Base-by-base conservation (phyloP, 1,140 invertebrate genomes). In the Rhagoletis zephyria region DNA sequence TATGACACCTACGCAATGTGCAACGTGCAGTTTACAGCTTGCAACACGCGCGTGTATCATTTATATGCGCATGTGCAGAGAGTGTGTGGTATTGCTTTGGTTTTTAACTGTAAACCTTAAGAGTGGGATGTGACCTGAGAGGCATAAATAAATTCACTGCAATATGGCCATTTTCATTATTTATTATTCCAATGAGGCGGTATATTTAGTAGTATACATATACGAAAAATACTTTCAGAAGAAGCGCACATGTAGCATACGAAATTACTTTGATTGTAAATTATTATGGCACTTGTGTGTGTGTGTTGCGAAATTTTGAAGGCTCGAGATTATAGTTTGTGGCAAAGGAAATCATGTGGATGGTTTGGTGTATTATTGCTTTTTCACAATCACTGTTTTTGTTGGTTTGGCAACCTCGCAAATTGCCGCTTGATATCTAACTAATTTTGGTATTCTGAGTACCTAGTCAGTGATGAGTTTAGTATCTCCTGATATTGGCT, bases 1-100 rank as follows among this genome's bases (percentile, higher is more conserved):
- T 81, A 56, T 81, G 74, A 81, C 74, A 81, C 74, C 74, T 81
- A 81, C 74, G 74, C 74, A 81, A 56, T 56, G 74, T 48, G 48
- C 48, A 81, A 81, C 74, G 45, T 81, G 74, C 74, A 81, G 74
- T 48, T 12, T 81, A 48, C 74, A 59, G 48, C 42, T n/a, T 81
- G 74, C 74, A n/a, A 81, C 48, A 59, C 30, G 19, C 48, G 74
- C 48, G 16, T 56, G 30, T 56, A 59, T 59, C 48, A 77, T 51
- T 12, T 48, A 42, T 48, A n/a, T 51, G 70, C 5, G n/a, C 1
- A 51, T 77, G 70, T 81, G 74, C 30, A 9, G 6, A 12, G 30
- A 59, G 48, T 1, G 30, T 81, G 9, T 51, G 7, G 48, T 1
- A 56, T n/a, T 42, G 48, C 48, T 81, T 81, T 56, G 74, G n/a